Conservation (phyloP, 2,113 vertebrate genomes). For the Probosciger aterrimus region DNA sequence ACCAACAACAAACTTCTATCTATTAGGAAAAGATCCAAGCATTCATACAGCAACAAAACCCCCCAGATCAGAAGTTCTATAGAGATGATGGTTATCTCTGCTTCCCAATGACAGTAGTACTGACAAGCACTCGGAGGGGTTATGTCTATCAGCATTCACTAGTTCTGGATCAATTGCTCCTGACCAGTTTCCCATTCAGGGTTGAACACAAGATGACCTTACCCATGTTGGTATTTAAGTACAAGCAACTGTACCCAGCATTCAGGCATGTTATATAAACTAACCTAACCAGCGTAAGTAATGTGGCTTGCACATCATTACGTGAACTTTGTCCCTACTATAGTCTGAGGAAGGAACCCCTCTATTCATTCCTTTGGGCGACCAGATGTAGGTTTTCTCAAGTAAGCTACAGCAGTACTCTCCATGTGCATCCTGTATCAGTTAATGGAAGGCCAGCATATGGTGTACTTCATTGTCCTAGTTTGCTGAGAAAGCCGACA, state of each 20-base stretch:
- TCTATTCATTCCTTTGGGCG: neutral
- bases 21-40: neutral
- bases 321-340: neutral
- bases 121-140: neutral
- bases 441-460: neutral
- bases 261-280: neutral
- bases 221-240: neutral
- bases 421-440: neutral
- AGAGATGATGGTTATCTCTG: neutral
- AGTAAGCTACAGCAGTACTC: neutral
- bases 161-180: neutral
- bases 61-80: neutral
- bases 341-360: neutral
- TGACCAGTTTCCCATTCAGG: neutral
- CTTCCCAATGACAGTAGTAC: neutral
- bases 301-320: neutral
- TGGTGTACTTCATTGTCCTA: accelerated
- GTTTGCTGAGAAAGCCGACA: neutral
- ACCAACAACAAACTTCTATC: neutral
- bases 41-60: neutral
- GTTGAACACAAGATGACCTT: neutral
- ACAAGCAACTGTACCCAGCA: neutral
- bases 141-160: neutral
- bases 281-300: neutral
- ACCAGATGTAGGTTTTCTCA: neutral